Evolutionary conservation across 2,113 vertebrate species (phyloP), one percentile per base, ranked within the genome.

Genomic region (Sceloporus undulatus): DNA sequence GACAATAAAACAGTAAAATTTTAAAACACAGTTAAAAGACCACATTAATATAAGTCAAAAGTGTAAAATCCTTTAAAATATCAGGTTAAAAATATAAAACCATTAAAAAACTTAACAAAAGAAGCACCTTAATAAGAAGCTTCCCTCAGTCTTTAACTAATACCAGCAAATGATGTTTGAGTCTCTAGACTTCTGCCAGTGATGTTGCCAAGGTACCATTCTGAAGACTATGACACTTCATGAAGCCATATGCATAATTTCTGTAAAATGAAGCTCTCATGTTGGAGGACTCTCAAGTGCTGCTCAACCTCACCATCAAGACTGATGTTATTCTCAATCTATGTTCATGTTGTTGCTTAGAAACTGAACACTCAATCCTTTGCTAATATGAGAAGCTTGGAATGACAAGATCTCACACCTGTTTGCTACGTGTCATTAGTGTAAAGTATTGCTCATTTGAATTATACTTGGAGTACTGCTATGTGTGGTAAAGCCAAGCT

Each of bases 361-460:
- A 75, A 80, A 87, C 86, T 9, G 19, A 9, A 42, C 42, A 34
- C 79, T 87, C 70, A 8, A 16, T 82, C 82, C 62, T 82, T 68
- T 74, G 79, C 38, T 87, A 79, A 86, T 74, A n/a, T 48, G 59
- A 74, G 54, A 74, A 42, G 40, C 78, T 42, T 56, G 70, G 68
- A 62, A 74, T 59, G 70, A 81, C 16, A 27, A 71, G 23, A 56
- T 5, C 79, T 19, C 54, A 62, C 86, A 38, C 38, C 65, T 38
- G 62, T 65, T 76, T 29, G 75, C 4, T 19, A 5, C 34, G 10
- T 0, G 0, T 4, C 42, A 18, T 5, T 0, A 0, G 66, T 29
- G 66, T 56, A 65, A 80, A 91, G 4, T 4, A 25, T 70, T 75
- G 62, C 0, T 0, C 38, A 42, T 88, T 82, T 91, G 56, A 71